Conservation (phyloP, 2,797 vertebrate species). For the Emys orbicularis region DNA sequence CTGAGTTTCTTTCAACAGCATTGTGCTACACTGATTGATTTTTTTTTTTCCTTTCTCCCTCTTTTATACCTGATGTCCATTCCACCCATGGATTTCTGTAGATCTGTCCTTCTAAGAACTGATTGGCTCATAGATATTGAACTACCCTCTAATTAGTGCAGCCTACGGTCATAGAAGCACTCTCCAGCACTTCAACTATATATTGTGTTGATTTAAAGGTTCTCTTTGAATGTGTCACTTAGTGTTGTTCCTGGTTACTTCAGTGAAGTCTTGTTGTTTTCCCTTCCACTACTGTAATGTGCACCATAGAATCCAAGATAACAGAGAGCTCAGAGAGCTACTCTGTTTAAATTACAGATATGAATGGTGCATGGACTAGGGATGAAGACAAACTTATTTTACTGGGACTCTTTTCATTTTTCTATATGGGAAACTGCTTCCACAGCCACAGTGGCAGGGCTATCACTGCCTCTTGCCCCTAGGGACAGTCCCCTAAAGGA, state of each 20-base stretch:
- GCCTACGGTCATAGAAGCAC: not conserved
- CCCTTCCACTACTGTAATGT: not conserved
- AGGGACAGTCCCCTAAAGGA: not conserved
- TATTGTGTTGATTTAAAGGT: not conserved
- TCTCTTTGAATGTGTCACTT: conserved; percentile 3
- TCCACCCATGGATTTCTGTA: not conserved
- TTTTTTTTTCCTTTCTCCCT: not conserved
- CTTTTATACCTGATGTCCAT: not conserved
- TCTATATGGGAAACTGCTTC: not conserved
- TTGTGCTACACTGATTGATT: not conserved
- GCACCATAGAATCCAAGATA: not conserved
- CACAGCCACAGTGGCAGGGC: not conserved
- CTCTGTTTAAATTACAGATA: not conserved
- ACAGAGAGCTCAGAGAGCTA: not conserved
- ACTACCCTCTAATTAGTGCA: not conserved
- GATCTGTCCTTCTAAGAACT: not conserved
- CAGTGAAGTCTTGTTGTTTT: not conserved
- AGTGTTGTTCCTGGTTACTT: not conserved
- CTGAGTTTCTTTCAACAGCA: not conserved
- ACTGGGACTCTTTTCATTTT: not conserved
- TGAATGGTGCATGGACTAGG: not conserved
- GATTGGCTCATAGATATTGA: not conserved
- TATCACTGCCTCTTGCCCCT: not conserved
- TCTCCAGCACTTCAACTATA: not conserved
- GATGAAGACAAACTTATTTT: not conserved